phyloP scores from a whole-genome alignment of 2,888 invertebrate species.

The Tachina lurida region DNA sequence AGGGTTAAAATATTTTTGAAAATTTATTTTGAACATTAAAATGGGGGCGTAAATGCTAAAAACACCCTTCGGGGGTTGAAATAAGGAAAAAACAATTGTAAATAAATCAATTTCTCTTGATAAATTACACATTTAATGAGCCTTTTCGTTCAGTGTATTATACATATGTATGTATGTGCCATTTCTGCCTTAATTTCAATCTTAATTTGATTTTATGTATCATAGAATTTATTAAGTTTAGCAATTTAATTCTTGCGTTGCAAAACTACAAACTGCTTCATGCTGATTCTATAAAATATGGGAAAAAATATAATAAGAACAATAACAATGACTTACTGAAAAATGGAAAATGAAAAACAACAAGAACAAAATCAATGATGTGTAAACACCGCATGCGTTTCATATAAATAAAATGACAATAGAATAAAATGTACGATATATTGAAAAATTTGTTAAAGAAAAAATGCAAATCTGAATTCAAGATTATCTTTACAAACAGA shows the following conservation, averaged over 20 bases:
- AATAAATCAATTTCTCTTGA: background rate
- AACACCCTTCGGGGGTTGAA: too few relatives aligned
- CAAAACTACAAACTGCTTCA: conserved; percentile 11
- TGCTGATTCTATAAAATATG: conserved; percentile 30
- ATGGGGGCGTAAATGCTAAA: too few relatives aligned
- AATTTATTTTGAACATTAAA: too few relatives aligned
- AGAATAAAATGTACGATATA: conserved; percentile 23
- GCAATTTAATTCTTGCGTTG: conserved; percentile 11
- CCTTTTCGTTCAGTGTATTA: conserved; percentile 6
- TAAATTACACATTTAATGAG: background rate
- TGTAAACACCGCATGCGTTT: conserved; percentile 67
- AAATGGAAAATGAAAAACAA: conserved; percentile 42
- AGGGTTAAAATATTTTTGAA: too few relatives aligned
- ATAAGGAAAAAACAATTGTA: too few relatives aligned
- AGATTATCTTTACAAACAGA: conserved; percentile 8
- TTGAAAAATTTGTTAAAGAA: conserved; percentile 20
- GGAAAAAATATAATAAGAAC: background rate
- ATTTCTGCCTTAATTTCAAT: background rate
- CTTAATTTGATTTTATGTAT: conserved; percentile 32
- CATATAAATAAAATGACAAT: conserved; percentile 48
- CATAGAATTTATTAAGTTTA: conserved; percentile 20
- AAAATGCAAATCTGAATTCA: conserved; percentile 40
- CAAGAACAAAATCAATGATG: conserved; percentile 61
- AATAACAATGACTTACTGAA: conserved; percentile 19
- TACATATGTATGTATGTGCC: background rate